Evolutionary conservation across 2,797 vertebrate species (phyloP).

Genomic region (Microcaecilia unicolor): DNA sequence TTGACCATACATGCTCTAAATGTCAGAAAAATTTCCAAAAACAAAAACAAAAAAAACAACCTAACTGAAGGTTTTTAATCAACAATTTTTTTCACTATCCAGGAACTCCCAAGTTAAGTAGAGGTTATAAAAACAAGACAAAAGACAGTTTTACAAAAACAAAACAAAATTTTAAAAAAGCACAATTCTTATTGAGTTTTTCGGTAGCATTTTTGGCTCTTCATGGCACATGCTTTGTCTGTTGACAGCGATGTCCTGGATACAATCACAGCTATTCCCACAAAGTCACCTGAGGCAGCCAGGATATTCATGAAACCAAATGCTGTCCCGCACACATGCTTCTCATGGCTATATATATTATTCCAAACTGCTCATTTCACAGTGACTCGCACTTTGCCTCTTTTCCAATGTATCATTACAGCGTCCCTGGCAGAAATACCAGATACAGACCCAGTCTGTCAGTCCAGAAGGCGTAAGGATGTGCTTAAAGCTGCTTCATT

Average conservation of each 20-base stretch:
- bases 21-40: too few species aligned
- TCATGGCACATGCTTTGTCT: not conserved
- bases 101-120: too few species aligned
- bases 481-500: constrained; percentile 63
- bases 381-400: constrained; percentile 46
- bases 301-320: constrained; percentile 23
- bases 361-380: constrained; percentile 51
- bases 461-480: constrained; percentile 62
- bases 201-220: not conserved
- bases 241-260: constrained; percentile 6
- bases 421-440: constrained; percentile 57
- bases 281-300: constrained; percentile 27
- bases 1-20: too few species aligned
- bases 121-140: too few species aligned
- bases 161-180: too few species aligned
- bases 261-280: constrained; percentile 23
- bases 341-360: constrained; percentile 39
- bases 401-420: constrained; percentile 44
- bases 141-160: too few species aligned
- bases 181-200: too few species aligned
- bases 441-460: constrained; percentile 61
- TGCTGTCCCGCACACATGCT: constrained; percentile 42
- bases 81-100: too few species aligned
- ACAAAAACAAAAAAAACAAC: too few species aligned
- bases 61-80: too few species aligned